Evolutionary conservation across 2,797 vertebrate genomes (phyloP), one percentile per base, ranked within the genome.

Genomic region (Channa striata): DNA sequence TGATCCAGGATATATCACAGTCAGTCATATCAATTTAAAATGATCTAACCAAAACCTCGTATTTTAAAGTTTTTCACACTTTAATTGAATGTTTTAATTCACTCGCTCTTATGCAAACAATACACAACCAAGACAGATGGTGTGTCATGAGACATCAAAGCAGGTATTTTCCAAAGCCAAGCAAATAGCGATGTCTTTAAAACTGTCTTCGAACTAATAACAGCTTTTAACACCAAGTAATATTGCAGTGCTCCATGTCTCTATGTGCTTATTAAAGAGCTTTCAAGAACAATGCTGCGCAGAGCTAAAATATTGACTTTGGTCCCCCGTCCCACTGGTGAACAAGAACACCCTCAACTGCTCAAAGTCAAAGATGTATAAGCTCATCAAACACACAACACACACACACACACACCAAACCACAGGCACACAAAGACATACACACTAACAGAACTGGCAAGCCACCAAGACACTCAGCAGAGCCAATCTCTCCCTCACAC

Each of bases 331-430:
- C 85, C 84, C 91, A 81, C 78, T 82, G 79, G 88, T 83, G 82
- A 88, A 81, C 78, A 88, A 90, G 91, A 92, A 92, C 74, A 88
- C 79, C 84, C 86, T 84, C 61, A 90, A 81, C 83, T 37, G 72
- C 81, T 92, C 83, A 90, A 93, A 93, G 92, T 93, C 91, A 91
- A 87, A 88, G 86, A 83, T 77, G 78, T 73, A 68, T 80, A 83
- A 89, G 86, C 82, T 78, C 76, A 87, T 86, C 76, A 87, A 84
- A 90, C 82, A 80, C 77, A 83, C 65, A 69, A 74, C 56, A 61
- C 19, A 64, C 52, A 39, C 65, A 73, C 40, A 73, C 54, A 57
- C 20, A 62, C 36, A 9, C 53, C 69, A 52, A 72, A 59, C 56
- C 74, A 76, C 74, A 64, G 42, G 61, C 42, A 14, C 64, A 81